Evolutionary conservation across 2,113 vertebrate genomes (phyloP), one percentile per base, ranked within the genome.

Genomic region (Osmerus eperlanus): DNA sequence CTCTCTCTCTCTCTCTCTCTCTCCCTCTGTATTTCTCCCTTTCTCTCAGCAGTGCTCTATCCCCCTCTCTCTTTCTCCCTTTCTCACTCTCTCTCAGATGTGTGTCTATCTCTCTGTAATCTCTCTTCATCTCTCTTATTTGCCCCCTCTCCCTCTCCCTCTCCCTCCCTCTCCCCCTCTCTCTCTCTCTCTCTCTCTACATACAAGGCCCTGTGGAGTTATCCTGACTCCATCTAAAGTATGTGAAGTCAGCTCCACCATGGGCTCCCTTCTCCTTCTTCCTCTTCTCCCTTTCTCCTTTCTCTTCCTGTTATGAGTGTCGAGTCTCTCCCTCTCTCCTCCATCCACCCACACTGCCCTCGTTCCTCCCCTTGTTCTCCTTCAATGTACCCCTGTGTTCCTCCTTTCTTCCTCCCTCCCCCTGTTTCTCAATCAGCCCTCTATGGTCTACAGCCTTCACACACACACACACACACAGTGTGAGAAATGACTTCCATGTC

Each of bases 371-470:
- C 36, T 21, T 6, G 69, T 21, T 71, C 70, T 75, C 68, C 69
- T 29, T 86, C 79, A 87, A 83, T 85, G 78, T 77, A 68, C 28
- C 75, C 83, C 80, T 86, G 77, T 87, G 83, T 89, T 76, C 74
- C 28, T 12, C 58, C 68, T 32, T 63, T 75, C 14, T 70, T 66
- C 65, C 19, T 68, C 55, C 56, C 74, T 61, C 80, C 82, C 70
- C 75, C 58, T 71, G 63, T 62, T 72, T 79, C 85, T 89, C 87
- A 87, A 85, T 85, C 84, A 74, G 68, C 67, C 75, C 32, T 71
- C 83, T 89, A 72, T 78, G 70, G 71, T 74, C 72, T 55, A 11
- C 76, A 75, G 32, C 67, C 14, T 19, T 3, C 28, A 47, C 68
- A 36, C 55, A 18, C 15, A 8, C 19, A 65, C 65, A 13, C 21